phyloP scores from a whole-genome alignment of 2,888 invertebrate species.

The Hypolimnas misippus region DNA sequence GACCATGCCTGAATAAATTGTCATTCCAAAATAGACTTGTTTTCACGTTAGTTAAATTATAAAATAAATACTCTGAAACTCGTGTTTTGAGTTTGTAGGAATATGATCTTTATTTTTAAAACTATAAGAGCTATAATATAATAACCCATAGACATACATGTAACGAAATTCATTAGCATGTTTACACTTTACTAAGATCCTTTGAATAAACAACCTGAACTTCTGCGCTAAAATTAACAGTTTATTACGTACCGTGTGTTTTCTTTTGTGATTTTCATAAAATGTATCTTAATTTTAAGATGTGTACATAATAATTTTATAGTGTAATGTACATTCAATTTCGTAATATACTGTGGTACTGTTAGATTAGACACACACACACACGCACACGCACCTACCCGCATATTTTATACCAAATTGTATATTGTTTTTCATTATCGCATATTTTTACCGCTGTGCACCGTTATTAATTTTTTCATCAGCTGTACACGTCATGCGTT shows the following conservation, averaged over 20 bases:
- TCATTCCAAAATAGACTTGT: conserved; percentile 29
- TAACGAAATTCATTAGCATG: conserved; percentile 23
- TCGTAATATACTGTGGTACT: too few species aligned
- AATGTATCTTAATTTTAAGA: too few species aligned
- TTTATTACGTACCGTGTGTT: background rate
- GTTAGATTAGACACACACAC: too few species aligned
- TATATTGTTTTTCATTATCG: too few species aligned
- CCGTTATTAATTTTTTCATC: too few species aligned
- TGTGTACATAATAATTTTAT: too few species aligned
- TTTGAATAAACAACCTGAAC: conserved; percentile 8
- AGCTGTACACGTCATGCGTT: too few species aligned
- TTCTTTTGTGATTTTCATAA: background rate
- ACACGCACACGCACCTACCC: too few species aligned
- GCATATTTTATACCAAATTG: too few species aligned
- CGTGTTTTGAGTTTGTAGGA: background rate
- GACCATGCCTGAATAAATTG: conserved; percentile 27
- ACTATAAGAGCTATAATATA: conserved; percentile 10
- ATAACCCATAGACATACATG: background rate
- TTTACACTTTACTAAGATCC: conserved; percentile 14
- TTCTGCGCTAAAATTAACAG: background rate
- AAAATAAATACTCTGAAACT: conserved; percentile 21
- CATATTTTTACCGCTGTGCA: too few species aligned
- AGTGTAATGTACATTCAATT: too few species aligned
- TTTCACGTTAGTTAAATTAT: conserved; percentile 26
- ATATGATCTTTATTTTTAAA: background rate